A percentile compares a stretch with the other conserved stretches of the same genome.
Evolutionary conservation across 2,797 vertebrate genomes (phyloP).

Genomic region (Malacoctenus gilli): DNA sequence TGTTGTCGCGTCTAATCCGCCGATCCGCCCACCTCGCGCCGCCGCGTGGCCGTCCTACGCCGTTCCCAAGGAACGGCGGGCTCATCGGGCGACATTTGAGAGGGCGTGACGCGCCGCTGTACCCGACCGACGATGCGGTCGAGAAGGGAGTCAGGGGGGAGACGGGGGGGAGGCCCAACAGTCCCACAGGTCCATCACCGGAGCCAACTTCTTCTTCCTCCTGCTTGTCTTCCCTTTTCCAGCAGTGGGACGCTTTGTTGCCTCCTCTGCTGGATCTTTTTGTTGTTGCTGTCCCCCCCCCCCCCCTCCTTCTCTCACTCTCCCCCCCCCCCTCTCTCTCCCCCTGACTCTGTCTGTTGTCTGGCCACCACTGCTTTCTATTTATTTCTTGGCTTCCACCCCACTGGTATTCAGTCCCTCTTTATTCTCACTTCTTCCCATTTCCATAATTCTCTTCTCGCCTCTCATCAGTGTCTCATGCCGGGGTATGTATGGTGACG

Average conservation of each 20-base stretch:
- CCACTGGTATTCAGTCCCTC: slow-evolving; percentile 43
- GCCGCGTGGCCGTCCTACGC: neutral
- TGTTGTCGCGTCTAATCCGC: slow-evolving; percentile 24
- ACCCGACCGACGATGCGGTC: slow-evolving; percentile 50
- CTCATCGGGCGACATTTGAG: slow-evolving; percentile 46
- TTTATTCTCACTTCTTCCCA: slow-evolving; percentile 42
- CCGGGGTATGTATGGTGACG: slow-evolving; percentile 29
- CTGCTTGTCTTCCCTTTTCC: slow-evolving; percentile 7
- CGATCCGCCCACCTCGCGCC: neutral
- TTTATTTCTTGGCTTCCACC: slow-evolving; percentile 54
- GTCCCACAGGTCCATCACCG: slow-evolving; percentile 21
- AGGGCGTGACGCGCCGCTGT: slow-evolving; percentile 36
- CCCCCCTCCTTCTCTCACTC: slow-evolving; percentile 4
- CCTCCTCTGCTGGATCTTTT: neutral
- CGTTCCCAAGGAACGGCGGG: slow-evolving; percentile 27
- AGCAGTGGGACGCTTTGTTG: slow-evolving; percentile 1
- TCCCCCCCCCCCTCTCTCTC: slow-evolving; percentile 10
- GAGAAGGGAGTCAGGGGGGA: slow-evolving; percentile 52
- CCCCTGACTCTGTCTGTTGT: slow-evolving; percentile 28
- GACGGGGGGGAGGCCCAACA: slow-evolving; percentile 10
- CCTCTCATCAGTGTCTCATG: slow-evolving; percentile 43
- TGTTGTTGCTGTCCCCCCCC: slow-evolving; percentile 1
- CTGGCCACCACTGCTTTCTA: slow-evolving; percentile 46
- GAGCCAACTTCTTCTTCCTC: slow-evolving; percentile 23
- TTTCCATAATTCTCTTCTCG: slow-evolving; percentile 53